Conservation (phyloP, 2,888 invertebrate genomes). For the Priocnemis perturbator region DNA sequence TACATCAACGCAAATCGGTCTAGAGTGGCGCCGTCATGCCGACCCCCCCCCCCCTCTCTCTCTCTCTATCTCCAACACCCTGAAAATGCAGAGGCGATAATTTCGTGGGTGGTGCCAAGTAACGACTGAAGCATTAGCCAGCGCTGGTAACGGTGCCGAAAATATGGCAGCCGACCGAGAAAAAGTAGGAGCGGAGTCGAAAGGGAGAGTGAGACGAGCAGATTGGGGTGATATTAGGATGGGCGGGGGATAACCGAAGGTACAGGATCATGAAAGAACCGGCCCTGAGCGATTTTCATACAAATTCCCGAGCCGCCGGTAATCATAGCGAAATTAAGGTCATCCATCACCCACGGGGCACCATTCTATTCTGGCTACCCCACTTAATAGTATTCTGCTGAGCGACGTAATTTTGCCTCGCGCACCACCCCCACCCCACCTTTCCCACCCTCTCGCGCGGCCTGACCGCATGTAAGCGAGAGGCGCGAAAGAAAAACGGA, state of each 20-base stretch:
- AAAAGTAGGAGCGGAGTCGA: background rate
- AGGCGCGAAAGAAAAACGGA: slow-evolving; percentile 17
- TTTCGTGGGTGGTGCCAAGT: slow-evolving; percentile 8
- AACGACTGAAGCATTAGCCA: slow-evolving; percentile 8
- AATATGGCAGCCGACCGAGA: slow-evolving; percentile 1
- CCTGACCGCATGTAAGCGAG: slow-evolving; percentile 26
- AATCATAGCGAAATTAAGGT: slow-evolving; percentile 69
- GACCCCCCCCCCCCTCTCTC: background rate
- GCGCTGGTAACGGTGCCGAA: background rate
- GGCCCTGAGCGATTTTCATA: slow-evolving; percentile 64
- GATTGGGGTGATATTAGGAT: slow-evolving; percentile 1
- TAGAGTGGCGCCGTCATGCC: background rate
- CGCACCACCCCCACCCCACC: slow-evolving; percentile 24
- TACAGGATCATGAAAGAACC: slow-evolving; percentile 51
- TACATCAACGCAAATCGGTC: too few species aligned
- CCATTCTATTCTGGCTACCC: slow-evolving; percentile 50
- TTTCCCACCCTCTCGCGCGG: background rate
- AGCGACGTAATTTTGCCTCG: slow-evolving; percentile 64
- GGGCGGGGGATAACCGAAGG: slow-evolving; percentile 17
- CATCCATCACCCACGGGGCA: slow-evolving; percentile 64
- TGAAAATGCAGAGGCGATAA: slow-evolving; percentile 2
- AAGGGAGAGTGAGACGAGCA: slow-evolving; percentile 11
- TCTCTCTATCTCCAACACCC: background rate
- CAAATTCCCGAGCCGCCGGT: slow-evolving; percentile 65
- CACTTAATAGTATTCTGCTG: slow-evolving; percentile 67